These are phyloP conservation scores for Bombus confusus DNA, from an alignment of 1,140 invertebrate species.

Conservation along the genomic window DNA sequence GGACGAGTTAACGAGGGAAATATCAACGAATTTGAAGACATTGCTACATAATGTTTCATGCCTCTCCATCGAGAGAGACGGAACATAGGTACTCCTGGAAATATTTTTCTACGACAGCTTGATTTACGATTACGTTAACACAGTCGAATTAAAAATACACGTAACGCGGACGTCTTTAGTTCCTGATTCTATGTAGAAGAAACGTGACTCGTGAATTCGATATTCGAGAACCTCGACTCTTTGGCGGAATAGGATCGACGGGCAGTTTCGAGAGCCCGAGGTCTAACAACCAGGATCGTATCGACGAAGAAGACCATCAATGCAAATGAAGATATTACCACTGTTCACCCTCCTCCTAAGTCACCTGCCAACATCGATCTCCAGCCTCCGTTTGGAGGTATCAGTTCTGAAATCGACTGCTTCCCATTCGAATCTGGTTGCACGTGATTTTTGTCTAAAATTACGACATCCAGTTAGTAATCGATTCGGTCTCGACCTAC, in stretches of 20 bases:
- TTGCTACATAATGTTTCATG: neutral
- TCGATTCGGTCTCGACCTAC: neutral
- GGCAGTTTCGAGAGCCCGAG: conserved; percentile 18
- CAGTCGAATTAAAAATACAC: neutral
- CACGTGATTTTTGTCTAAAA: neutral
- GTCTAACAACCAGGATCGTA: conserved; percentile 52
- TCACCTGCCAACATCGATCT: conserved; percentile 49
- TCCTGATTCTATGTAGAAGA: neutral
- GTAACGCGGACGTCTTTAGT: neutral
- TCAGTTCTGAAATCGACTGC: neutral
- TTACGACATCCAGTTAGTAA: neutral
- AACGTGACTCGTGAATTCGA: neutral
- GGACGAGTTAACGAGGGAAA: neutral
- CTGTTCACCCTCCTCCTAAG: conserved; percentile 32
- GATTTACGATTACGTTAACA: rapidly evolving
- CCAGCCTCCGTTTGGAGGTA: neutral
- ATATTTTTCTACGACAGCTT: neutral
- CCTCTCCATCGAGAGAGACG: neutral
- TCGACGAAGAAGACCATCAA: conserved; percentile 68
- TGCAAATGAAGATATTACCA: conserved; percentile 76
- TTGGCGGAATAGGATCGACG: conserved; percentile 6
- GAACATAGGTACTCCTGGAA: rapidly evolving
- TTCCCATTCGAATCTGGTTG: neutral
- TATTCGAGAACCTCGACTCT: conserved; percentile 5
- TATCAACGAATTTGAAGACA: conserved; percentile 11